Evolutionary conservation across 2,797 vertebrate species (phyloP).

Genomic region (Lepidocolaptes lacrymiger): DNA sequence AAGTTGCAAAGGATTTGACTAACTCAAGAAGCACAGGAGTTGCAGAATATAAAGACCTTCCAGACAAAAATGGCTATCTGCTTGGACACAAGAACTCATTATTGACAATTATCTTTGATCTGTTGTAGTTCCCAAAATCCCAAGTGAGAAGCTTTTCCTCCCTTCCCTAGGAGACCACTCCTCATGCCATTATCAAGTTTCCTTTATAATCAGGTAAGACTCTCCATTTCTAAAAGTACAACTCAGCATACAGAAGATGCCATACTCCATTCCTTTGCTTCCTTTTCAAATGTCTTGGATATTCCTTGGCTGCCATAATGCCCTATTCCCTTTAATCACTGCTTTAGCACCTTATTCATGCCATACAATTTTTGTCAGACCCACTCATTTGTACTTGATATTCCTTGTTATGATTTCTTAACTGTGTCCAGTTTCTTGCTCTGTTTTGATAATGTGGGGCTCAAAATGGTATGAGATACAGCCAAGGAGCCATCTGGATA

Average conservation of each 20-base stretch:
- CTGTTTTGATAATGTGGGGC: not conserved
- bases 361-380: not conserved
- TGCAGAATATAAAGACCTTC: not conserved
- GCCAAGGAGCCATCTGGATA: not conserved
- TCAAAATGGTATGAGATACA: not conserved
- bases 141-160: not conserved
- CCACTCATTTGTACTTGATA: not conserved
- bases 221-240: not conserved
- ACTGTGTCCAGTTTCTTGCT: not conserved
- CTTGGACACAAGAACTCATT: not conserved
- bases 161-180: not conserved
- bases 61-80: not conserved
- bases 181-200: not conserved
- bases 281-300: not conserved
- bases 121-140: not conserved
- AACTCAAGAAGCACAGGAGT: not conserved
- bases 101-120: not conserved
- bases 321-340: not conserved
- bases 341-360: not conserved
- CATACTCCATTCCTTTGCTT: not conserved
- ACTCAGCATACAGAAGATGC: not conserved
- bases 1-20: not conserved
- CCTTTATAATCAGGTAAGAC: not conserved
- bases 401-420: not conserved
- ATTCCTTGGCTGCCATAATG: not conserved